These are phyloP conservation scores for Trichogramma dendrolimi DNA, from an alignment of 2,888 invertebrate species.

Conservation along the genomic window DNA sequence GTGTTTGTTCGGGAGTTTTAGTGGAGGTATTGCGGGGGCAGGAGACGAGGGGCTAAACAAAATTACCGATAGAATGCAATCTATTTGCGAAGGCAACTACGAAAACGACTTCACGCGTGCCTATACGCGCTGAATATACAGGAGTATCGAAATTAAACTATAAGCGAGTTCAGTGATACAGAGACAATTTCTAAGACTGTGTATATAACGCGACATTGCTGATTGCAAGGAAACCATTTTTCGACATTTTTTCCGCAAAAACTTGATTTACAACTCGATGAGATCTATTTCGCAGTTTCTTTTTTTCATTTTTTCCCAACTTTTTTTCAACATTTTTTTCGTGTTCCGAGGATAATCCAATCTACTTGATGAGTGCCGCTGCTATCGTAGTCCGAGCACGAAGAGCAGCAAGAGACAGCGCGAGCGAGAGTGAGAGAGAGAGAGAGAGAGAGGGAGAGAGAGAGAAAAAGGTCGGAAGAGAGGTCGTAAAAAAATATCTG, in stretches of 20 bases:
- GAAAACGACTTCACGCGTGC: constrained; percentile 18
- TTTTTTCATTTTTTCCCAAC: no score
- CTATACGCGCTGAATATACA: constrained; percentile 30
- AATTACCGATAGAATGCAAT: constrained; percentile 42
- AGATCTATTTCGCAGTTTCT: constrained; percentile 6
- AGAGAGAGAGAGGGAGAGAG: not conserved
- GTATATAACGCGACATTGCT: no score
- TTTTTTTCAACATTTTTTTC: constrained; percentile 17
- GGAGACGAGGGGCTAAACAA: constrained; percentile 12
- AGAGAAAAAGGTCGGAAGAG: constrained; percentile 19
- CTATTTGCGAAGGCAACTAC: constrained; percentile 39
- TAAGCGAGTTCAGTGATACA: no score
- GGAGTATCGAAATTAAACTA: constrained; percentile 16
- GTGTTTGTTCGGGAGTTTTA: no score
- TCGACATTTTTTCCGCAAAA: no score
- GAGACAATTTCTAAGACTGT: no score
- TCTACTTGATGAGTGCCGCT: constrained; percentile 18
- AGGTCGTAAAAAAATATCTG: constrained; percentile 45
- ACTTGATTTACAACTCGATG: no score
- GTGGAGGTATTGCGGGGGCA: constrained; percentile 24
- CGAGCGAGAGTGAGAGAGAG: constrained; percentile 24
- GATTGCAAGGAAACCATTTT: no score
- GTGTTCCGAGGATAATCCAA: constrained; percentile 27
- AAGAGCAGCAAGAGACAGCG: constrained; percentile 25
- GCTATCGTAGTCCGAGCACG: constrained; percentile 42